Percentiles rank a stretch among this genome's conserved stretches.
These are phyloP conservation scores for Passer montanus DNA, from an alignment of 2,113 vertebrate genomes.

Conservation along the genomic window DNA sequence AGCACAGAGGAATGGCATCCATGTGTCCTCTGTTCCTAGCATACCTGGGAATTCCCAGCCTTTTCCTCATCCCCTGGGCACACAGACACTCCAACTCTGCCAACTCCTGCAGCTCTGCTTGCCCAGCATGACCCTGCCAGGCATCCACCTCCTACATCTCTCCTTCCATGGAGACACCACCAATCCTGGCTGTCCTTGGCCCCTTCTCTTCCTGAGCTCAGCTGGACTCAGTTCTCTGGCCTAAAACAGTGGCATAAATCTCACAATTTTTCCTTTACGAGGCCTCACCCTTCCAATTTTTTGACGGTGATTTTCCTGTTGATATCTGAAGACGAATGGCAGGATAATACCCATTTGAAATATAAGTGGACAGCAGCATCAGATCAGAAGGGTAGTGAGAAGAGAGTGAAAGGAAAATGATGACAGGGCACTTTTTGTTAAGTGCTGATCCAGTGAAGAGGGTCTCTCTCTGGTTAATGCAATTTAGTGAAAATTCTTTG, in stretches of 20 bases:
- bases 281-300: background rate
- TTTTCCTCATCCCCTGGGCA: background rate
- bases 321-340: background rate
- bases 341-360: background rate
- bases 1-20: background rate
- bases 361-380: background rate
- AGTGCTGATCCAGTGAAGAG: background rate
- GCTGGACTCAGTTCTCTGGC: background rate
- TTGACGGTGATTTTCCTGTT: background rate
- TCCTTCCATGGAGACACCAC: background rate
- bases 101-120: background rate
- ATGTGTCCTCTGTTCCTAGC: background rate
- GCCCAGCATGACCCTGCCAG: background rate
- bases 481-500: slow-evolving; percentile 49
- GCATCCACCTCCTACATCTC: rapidly evolving
- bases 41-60: background rate
- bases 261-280: background rate
- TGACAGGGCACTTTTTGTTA: background rate
- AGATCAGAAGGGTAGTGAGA: background rate
- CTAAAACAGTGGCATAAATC: background rate
- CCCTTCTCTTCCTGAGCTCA: background rate
- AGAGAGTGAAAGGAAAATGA: background rate
- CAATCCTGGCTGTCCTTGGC: background rate
- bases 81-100: rapidly evolving
- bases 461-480: slow-evolving; percentile 48